Evolutionary conservation across 2,888 invertebrate species (phyloP), one percentile per base, ranked within the genome.

Genomic region (Hetaerina titia): DNA sequence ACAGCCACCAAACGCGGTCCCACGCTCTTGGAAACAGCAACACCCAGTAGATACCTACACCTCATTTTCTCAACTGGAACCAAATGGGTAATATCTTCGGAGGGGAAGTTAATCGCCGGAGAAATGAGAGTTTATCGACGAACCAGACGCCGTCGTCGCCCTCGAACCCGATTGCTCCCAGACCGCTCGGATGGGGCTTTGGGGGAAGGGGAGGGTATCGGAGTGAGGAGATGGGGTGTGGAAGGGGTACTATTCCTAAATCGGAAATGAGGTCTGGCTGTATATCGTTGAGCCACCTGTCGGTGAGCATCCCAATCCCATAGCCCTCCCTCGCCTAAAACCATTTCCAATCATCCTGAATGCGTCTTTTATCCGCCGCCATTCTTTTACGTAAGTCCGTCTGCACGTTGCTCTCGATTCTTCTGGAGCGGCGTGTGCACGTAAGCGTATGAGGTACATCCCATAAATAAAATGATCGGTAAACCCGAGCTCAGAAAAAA

Each of bases 251-350:
- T 89, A 58, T 89, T 45, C 57, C 58, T 60, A 58, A 60, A 90
- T 90, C 89, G 89, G 89, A 90, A 90, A 90, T 90, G 89, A 90
- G 89, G 89, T 90, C 45, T 87, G 81, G 81, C 81, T 81, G 81
- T 81, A 81, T 31, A 81, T 81, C 81, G 81, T 60, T 58, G 89
- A 90, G 58, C 89, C 89, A 89, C 89, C 57, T 89, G 89, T 89
- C 89, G 58, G 89, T n/a, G 9, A 22, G 57, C n/a, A 25, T 45
- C 17, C 60, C 89, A n/a, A 90, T 60, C 25, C 90, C 58, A 17
- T 60, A 7, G 17, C 90, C 89, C 81, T 13, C 6, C 81, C 81
- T 31, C 31, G 11, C 81, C 81, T 5, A 2, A 81, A 81, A 15
- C 81, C 81, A 81, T 81, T 81, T 22, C 31, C 81, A 81, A 69